These are phyloP conservation scores for Actias luna DNA, from an alignment of 2,888 invertebrate genomes.

Conservation along the genomic window DNA sequence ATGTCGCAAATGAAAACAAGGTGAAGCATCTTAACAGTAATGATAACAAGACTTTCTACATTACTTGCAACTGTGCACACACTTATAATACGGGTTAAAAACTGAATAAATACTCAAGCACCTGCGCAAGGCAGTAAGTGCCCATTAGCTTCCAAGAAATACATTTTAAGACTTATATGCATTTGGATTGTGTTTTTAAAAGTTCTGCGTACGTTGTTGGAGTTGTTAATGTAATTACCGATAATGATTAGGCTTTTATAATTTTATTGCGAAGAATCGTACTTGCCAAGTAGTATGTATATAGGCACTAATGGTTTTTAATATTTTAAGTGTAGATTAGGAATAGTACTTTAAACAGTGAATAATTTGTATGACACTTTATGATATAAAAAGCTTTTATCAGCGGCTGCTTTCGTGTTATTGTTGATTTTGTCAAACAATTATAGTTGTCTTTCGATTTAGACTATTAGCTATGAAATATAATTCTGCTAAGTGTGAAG, in stretches of 20 bases:
- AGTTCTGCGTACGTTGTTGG: not conserved
- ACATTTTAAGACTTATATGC: constrained; percentile 37
- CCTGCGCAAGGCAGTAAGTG: constrained; percentile 61
- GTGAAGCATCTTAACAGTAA: constrained; percentile 30
- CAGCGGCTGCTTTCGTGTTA: no score
- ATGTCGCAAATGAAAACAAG: constrained; percentile 41
- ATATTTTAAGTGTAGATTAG: not conserved
- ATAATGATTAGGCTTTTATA: not conserved
- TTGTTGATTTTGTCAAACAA: no score
- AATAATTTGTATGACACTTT: not conserved
- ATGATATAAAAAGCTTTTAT: not conserved
- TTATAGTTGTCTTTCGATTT: no score
- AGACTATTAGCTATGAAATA: no score
- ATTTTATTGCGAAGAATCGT: not conserved
- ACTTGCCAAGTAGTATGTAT: not conserved
- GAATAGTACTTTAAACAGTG: not conserved
- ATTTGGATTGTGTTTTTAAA: constrained; percentile 19
- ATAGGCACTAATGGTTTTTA: not conserved
- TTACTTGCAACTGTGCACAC: constrained; percentile 60
- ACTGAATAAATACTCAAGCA: constrained; percentile 64
- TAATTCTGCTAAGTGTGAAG: no score
- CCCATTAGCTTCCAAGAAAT: constrained; percentile 55
- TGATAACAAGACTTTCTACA: constrained; percentile 53
- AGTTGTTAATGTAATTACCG: constrained; percentile 2
- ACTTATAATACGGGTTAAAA: constrained; percentile 44